A percentile compares a stretch with the other conserved stretches of the same genome.
Evolutionary conservation across 1,140 invertebrate genomes (phyloP).

Genomic region (Tyrophagus putrescentiae): DNA sequence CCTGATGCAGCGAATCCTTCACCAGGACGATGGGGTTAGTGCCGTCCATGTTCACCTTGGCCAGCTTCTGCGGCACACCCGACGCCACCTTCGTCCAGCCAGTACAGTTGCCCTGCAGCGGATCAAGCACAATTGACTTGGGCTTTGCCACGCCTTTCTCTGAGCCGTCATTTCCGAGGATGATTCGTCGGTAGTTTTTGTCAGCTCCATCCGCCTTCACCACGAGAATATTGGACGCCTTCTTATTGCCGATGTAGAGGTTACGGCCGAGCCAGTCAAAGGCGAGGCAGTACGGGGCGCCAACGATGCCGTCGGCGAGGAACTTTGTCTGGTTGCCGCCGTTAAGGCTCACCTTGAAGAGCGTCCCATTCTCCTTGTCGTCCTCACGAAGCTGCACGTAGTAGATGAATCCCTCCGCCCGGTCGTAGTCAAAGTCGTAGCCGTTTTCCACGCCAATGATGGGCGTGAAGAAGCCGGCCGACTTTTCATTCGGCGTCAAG

Average conservation of each 20-base stretch:
- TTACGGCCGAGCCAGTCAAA: slow-evolving; percentile 94
- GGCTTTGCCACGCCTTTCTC: slow-evolving; percentile 70
- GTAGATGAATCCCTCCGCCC: slow-evolving; percentile 60
- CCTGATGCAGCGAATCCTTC: slow-evolving; percentile 46
- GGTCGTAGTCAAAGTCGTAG: slow-evolving; percentile 77
- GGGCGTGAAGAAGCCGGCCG: slow-evolving; percentile 59
- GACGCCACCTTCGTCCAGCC: slow-evolving; percentile 84
- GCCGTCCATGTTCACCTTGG: slow-evolving; percentile 79
- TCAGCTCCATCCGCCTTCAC: slow-evolving; percentile 73
- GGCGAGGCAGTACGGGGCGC: slow-evolving; percentile 74
- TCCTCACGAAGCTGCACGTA: slow-evolving; percentile 57
- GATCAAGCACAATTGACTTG: slow-evolving; percentile 72
- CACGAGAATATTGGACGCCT: slow-evolving; percentile 81
- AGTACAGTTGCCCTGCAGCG: slow-evolving; percentile 77
- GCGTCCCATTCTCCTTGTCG: slow-evolving; percentile 29
- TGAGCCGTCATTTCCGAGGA: slow-evolving; percentile 78
- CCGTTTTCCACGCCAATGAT: slow-evolving; percentile 80
- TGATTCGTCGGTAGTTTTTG: slow-evolving; percentile 54
- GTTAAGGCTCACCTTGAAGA: slow-evolving; percentile 49
- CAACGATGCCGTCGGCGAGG: slow-evolving; percentile 59
- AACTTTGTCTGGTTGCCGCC: slow-evolving; percentile 76
- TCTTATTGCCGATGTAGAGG: slow-evolving; percentile 77
- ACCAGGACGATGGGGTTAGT: slow-evolving; percentile 49
- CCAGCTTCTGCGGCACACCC: slow-evolving; percentile 81
- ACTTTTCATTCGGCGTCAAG: slow-evolving; percentile 45